Evolutionary conservation across 2,113 vertebrate genomes (phyloP).

Genomic region (Neotoma lepida): DNA sequence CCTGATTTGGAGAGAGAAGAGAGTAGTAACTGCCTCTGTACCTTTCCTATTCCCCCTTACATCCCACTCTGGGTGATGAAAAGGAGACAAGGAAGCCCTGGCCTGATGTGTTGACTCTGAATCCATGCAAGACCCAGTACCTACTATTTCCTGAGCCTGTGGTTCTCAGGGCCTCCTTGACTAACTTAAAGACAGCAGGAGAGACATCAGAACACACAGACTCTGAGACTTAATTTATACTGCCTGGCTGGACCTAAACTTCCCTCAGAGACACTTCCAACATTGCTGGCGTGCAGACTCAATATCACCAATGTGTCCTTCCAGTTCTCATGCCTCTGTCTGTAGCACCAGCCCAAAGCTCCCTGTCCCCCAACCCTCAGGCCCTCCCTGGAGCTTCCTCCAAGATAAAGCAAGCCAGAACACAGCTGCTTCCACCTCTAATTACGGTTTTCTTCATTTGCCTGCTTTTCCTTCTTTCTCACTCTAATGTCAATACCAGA

Average conservation of each 20-base stretch:
- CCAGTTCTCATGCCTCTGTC: background rate
- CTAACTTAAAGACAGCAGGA: background rate
- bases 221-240: background rate
- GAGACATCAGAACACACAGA: background rate
- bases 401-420: background rate
- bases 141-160: background rate
- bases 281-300: background rate
- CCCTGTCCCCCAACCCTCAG: too few relatives aligned
- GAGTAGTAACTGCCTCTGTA: too few relatives aligned
- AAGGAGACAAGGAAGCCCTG: background rate
- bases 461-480: constrained; percentile 39
- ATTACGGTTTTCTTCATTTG: constrained; percentile 44
- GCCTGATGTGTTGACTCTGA: background rate
- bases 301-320: background rate
- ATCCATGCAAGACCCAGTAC: background rate
- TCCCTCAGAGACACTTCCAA: background rate
- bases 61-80: background rate
- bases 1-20: background rate
- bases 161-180: background rate
- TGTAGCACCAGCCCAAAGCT: background rate
- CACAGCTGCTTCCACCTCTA: background rate
- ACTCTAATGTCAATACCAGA: constrained; percentile 44
- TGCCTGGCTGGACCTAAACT: background rate
- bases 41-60: background rate
- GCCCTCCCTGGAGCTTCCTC: background rate